Evolutionary conservation across 2,113 vertebrate species (phyloP).

Genomic region (Lepus americanus): DNA sequence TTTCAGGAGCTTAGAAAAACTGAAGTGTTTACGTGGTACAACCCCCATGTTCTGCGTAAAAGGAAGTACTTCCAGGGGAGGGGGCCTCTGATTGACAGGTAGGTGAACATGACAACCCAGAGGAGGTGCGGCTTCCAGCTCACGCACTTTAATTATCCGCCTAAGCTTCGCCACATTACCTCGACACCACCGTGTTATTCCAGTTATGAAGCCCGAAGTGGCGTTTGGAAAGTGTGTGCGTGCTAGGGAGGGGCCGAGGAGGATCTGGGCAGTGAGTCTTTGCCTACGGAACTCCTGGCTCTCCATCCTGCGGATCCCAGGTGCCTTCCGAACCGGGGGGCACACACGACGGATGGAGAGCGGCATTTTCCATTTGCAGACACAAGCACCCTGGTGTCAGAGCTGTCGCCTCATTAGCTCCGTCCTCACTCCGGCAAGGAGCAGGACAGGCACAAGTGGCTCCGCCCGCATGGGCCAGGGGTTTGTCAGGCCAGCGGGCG

Average conservation of each 20-base stretch:
- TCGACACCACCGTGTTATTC: background rate
- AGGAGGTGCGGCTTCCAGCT: no score
- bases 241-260: background rate
- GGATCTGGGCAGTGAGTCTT: background rate
- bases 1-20: no score
- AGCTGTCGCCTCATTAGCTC: constrained; percentile 51
- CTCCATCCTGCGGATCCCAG: background rate
- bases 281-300: background rate
- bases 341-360: constrained; percentile 18
- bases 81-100: no score
- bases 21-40: no score
- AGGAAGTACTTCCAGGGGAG: no score
- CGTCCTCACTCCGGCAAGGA: background rate
- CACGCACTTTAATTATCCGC: no score
- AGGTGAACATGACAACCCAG: no score
- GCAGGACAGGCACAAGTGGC: background rate
- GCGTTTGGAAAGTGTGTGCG: background rate
- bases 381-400: background rate
- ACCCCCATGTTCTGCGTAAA: no score
- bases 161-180: no score
- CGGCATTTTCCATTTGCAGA: constrained; percentile 51
- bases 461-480: background rate
- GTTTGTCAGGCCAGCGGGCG: background rate
- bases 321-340: background rate
- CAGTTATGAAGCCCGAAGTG: background rate